Evolutionary conservation across 2,797 vertebrate genomes (phyloP), one percentile per base, ranked within the genome.

Genomic region (Chelidonichthys spinosus): DNA sequence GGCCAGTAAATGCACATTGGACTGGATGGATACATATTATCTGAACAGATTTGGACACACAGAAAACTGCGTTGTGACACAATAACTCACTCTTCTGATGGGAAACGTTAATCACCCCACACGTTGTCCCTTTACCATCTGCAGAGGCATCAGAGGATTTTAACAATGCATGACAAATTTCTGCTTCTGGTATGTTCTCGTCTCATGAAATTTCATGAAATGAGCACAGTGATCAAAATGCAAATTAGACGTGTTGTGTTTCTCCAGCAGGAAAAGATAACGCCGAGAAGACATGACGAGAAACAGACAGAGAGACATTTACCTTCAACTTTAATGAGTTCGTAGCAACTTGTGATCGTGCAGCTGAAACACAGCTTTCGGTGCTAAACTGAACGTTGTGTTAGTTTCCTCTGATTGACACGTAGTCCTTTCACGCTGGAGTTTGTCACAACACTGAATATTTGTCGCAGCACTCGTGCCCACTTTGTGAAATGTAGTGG

Each of bases 161-260:
- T 74, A 67, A 71, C 59, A 63, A 53, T 37, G 79, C 66, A 71
- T 69, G 76, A 74, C 59, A 56, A 65, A 69, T 67, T 63, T 37
- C 55, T 11, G 69, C 76, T 63, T 59, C 72, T 58, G 35, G 63
- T 53, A 10, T 46, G 35, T 42, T n/a, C n/a, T n/a, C n/a, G n/a
- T n/a, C n/a, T 49, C 83, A 73, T 73, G 69, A 74, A 79, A 74
- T 74, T 71, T 79, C 66, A 79, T 77, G 69, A 76, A 69, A 66
- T 50, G 56, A 76, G 64, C 10, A 0, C 60, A 47, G 63, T 54
- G 73, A 79, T 76, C 53, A 68, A 56, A 73, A 82, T 60, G 69
- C 65, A 79, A 76, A 85, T 64, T 64, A 69, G 64, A 53, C 44
- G 36, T 5, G 42, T 10, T 43, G 40, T 75, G 71, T 58, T 75